phyloP scores from a whole-genome alignment of 2,113 vertebrate species.

The Mesocricetus auratus region DNA sequence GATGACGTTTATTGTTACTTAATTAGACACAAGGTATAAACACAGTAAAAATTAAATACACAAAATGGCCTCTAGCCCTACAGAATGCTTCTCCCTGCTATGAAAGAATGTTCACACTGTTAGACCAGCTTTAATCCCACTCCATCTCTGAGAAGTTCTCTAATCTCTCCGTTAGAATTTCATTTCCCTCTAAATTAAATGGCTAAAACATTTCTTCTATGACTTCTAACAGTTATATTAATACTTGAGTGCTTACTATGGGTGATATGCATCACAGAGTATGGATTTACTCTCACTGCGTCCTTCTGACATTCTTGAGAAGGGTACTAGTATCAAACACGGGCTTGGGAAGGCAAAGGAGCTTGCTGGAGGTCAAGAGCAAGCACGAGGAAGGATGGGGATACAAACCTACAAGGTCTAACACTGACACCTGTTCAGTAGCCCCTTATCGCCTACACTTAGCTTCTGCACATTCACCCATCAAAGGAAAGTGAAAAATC shows the following conservation, averaged over 20 bases:
- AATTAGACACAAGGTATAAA: neutral
- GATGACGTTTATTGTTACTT: neutral
- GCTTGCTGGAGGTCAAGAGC: neutral
- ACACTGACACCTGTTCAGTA: neutral
- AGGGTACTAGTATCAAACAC: neutral
- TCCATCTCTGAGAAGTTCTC: neutral
- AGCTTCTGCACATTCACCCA: neutral
- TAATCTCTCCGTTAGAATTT: neutral
- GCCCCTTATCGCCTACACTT: neutral
- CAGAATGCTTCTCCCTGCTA: neutral
- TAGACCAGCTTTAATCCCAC: neutral
- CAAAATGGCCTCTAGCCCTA: neutral
- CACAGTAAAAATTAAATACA: neutral
- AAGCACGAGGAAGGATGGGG: neutral
- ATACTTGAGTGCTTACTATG: neutral
- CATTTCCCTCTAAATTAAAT: slow-evolving; percentile 25
- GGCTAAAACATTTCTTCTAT: slow-evolving; percentile 12
- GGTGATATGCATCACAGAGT: neutral
- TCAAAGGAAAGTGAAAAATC: neutral
- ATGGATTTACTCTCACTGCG: neutral
- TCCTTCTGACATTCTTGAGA: neutral
- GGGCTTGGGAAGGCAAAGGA: slow-evolving; percentile 11
- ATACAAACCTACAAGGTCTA: neutral
- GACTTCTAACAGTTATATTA: slow-evolving; percentile 15
- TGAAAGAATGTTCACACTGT: neutral